Percentiles rank a stretch among this genome's conserved stretches.
Evolutionary conservation across 2,113 vertebrate species (phyloP).

Genomic region (Dicentrarchus labrax): DNA sequence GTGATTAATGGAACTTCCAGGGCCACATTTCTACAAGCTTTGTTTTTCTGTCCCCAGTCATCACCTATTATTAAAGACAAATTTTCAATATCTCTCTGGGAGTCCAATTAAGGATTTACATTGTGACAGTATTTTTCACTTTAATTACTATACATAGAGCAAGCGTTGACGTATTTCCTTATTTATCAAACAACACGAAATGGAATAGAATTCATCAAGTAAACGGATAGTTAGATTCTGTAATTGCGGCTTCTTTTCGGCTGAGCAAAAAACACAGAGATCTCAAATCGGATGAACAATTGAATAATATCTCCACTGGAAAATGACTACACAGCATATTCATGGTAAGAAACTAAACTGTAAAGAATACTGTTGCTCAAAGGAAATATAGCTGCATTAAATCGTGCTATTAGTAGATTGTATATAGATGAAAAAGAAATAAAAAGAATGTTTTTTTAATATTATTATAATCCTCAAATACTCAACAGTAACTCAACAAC

Average conservation of each 20-base stretch:
- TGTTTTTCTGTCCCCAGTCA: slow-evolving; percentile 99
- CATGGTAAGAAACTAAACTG: not conserved
- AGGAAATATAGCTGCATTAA: slow-evolving; percentile 23
- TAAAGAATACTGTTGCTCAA: not conserved
- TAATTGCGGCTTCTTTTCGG: slow-evolving; percentile 92
- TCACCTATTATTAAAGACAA: slow-evolving; percentile 99
- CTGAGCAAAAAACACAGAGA: slow-evolving; percentile 89
- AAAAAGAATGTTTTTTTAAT: slow-evolving; percentile 54
- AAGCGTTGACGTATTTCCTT: slow-evolving; percentile 97
- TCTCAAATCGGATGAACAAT: slow-evolving; percentile 88
- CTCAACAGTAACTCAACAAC: slow-evolving; percentile 63
- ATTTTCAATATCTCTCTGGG: slow-evolving; percentile 99
- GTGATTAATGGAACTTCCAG: slow-evolving; percentile 98
- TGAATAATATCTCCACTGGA: slow-evolving; percentile 43
- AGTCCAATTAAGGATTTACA: slow-evolving; percentile 99
- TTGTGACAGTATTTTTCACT: slow-evolving; percentile 99
- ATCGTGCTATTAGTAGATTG: not conserved
- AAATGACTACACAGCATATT: slow-evolving; percentile 54
- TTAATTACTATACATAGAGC: slow-evolving; percentile 99
- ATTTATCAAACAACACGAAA: slow-evolving; percentile 97
- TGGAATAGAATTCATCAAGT: slow-evolving; percentile 96
- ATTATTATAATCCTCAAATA: slow-evolving; percentile 58
- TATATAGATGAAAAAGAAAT: slow-evolving; percentile 42
- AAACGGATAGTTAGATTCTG: slow-evolving; percentile 94
- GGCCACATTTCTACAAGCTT: slow-evolving; percentile 97